A percentile compares a stretch with the other conserved stretches of the same genome.
phyloP scores from a whole-genome alignment of 2,888 invertebrate species.

The Pseudococcus jackbeardsleyi region DNA sequence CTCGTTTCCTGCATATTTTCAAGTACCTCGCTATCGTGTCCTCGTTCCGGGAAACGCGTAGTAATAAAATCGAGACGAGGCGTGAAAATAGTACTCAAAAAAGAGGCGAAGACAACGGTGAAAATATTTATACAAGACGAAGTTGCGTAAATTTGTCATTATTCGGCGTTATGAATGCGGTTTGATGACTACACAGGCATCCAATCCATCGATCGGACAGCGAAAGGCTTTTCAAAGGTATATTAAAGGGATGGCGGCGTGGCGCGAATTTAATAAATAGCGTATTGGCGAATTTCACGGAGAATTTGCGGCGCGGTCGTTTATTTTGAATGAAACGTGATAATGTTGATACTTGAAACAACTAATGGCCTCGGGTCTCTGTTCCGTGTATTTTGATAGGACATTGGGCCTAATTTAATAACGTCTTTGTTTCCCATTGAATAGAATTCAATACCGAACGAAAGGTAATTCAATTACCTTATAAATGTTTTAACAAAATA shows the following conservation, averaged over 20 bases:
- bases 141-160: neutral
- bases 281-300: neutral
- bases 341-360: slow-evolving; percentile 10
- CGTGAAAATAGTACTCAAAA: no score
- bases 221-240: neutral
- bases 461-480: slow-evolving; percentile 10
- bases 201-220: neutral
- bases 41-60: no score
- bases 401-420: neutral
- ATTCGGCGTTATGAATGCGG: neutral
- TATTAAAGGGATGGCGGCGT: neutral
- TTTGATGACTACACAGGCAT: neutral
- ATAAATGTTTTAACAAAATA: slow-evolving; percentile 10
- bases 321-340: slow-evolving; percentile 10
- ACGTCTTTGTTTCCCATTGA: slow-evolving; percentile 10
- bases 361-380: neutral
- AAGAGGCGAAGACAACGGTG: neutral
- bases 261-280: neutral
- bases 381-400: slow-evolving; percentile 3
- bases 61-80: no score
- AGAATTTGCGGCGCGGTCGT: neutral
- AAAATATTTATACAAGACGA: neutral
- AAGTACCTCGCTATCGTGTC: no score
- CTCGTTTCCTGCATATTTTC: no score
- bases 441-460: slow-evolving; percentile 2